Evolutionary conservation across 2,888 invertebrate genomes (phyloP).

Genomic region (Apodemia mormo): DNA sequence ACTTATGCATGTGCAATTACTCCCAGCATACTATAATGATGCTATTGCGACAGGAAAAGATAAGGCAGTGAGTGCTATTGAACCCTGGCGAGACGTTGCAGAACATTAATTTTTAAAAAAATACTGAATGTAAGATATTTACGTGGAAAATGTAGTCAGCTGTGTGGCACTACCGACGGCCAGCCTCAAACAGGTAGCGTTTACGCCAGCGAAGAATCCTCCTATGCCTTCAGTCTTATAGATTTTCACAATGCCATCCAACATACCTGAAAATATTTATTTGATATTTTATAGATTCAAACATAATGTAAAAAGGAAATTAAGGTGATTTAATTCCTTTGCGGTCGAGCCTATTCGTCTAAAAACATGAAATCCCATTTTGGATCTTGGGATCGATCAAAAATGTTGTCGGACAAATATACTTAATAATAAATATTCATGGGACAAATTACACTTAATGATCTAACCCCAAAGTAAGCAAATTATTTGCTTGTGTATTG

Average conservation of each 20-base stretch:
- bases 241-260: constrained; percentile 73
- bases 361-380: not conserved
- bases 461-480: no score
- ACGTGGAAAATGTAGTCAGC: constrained; percentile 88
- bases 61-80: no score
- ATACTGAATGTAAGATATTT: constrained; percentile 38
- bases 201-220: constrained; percentile 90
- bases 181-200: constrained; percentile 86
- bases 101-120: no score
- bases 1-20: no score
- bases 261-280: constrained; percentile 60
- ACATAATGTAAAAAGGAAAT: not conserved
- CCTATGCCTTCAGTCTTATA: constrained; percentile 76
- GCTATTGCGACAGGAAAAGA: no score
- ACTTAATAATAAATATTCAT: no score
- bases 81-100: no score
- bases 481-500: no score
- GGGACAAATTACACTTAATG: no score
- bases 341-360: not conserved
- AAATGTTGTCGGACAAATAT: no score
- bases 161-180: constrained; percentile 93
- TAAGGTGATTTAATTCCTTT: not conserved
- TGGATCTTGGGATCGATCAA: no score
- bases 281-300: not conserved
- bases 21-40: no score